Percentiles rank a stretch among this genome's conserved stretches.
Conservation (phyloP, 2,888 invertebrate species). For the Ichneumoninae sp. region DNA sequence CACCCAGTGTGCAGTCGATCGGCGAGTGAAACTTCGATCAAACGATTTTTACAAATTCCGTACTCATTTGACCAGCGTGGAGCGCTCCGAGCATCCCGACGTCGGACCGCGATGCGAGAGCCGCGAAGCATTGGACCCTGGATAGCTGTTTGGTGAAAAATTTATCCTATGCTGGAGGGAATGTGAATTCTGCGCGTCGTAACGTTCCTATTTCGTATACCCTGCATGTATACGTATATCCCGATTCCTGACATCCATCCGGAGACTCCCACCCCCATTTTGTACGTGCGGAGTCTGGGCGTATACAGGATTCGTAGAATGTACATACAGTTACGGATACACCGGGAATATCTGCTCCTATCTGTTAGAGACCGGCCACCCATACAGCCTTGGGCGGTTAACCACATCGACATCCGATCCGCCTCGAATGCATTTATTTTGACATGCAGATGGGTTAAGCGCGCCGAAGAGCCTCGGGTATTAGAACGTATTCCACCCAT, state of each 20-base stretch:
- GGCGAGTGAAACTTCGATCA: neutral
- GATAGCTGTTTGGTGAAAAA: constrained; percentile 6
- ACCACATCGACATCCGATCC: constrained; percentile 57
- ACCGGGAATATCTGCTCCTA: constrained; percentile 39
- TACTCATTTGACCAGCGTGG: neutral
- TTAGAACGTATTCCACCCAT: constrained; percentile 47
- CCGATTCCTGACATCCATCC: constrained; percentile 59
- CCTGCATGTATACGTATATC: constrained; percentile 35
- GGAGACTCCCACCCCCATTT: constrained; percentile 28
- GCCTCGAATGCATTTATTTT: constrained; percentile 67
- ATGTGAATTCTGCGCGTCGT: constrained; percentile 40
- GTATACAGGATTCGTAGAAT: neutral
- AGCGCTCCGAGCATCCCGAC: neutral
- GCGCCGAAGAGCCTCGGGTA: constrained; percentile 38
- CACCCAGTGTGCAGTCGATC: neutral
- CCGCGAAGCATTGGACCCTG: neutral
- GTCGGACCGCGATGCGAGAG: neutral
- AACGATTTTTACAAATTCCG: neutral
- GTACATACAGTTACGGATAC: constrained; percentile 13
- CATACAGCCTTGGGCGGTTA: constrained; percentile 48
- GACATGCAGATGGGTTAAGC: constrained; percentile 65
- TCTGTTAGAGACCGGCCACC: constrained; percentile 11
- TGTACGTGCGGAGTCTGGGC: neutral
- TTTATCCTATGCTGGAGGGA: constrained; percentile 47
- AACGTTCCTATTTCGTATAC: constrained; percentile 44